phyloP scores from a whole-genome alignment of 2,797 vertebrate species.

The Microctenopoma stevenorrisi region DNA sequence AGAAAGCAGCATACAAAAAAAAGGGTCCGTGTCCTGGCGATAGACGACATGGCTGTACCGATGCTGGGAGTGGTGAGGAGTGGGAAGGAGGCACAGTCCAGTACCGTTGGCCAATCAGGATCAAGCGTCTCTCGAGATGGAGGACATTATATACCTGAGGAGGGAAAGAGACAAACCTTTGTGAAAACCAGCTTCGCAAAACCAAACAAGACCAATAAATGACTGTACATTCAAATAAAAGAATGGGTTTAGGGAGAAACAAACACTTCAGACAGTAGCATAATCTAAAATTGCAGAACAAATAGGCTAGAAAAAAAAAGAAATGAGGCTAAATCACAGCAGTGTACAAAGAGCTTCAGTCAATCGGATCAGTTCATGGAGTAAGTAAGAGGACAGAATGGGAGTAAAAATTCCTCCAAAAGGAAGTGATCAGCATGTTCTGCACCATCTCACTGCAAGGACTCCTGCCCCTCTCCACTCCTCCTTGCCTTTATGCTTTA shows the following conservation, averaged over 20 bases:
- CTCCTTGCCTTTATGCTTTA: constrained; percentile 63
- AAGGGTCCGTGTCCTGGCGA: constrained; percentile 88
- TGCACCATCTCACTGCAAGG: constrained; percentile 74
- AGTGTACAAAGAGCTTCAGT: constrained; percentile 31
- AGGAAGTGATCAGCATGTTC: constrained; percentile 74
- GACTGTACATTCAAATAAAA: neutral
- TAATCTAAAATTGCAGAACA: constrained; percentile 59
- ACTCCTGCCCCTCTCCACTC: constrained; percentile 60
- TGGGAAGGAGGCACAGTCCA: constrained; percentile 71
- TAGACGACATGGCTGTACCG: constrained; percentile 82
- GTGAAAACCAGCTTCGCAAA: constrained; percentile 30
- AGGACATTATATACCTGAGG: constrained; percentile 83
- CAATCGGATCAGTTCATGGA: constrained; percentile 36
- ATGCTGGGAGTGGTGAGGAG: constrained; percentile 57
- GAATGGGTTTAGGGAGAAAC: neutral
- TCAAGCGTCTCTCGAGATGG: constrained; percentile 79
- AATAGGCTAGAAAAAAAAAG: constrained; percentile 47
- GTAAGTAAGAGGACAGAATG: constrained; percentile 47
- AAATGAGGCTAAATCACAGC: constrained; percentile 41
- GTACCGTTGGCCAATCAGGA: constrained; percentile 69
- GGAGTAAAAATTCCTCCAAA: constrained; percentile 65
- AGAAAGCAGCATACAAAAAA: constrained; percentile 88
- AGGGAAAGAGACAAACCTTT: constrained; percentile 57
- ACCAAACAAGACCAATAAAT: neutral
- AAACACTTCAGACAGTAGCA: constrained; percentile 43